These are phyloP conservation scores for Mormoops blainvillei DNA, from an alignment of 2,113 vertebrate genomes.

Conservation along the genomic window DNA sequence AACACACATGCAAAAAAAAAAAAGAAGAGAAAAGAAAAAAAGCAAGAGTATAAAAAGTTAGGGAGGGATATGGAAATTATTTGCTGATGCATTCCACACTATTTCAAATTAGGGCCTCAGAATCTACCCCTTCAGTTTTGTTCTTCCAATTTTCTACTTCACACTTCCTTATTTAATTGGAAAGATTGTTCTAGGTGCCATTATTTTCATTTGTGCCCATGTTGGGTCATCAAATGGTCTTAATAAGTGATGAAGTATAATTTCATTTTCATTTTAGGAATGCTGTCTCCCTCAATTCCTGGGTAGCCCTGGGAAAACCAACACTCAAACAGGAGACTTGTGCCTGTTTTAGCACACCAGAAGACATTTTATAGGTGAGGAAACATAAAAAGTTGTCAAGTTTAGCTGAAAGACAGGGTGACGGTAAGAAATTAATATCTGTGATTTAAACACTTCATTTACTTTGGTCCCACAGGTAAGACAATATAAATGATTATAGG, in stretches of 20 bases:
- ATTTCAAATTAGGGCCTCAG: neutral
- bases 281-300: neutral
- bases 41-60: neutral
- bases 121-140: neutral
- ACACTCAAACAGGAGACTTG: neutral
- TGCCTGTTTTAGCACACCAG: neutral
- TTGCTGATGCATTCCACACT: neutral
- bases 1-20: neutral
- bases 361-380: neutral
- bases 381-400: neutral
- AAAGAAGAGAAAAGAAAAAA: neutral
- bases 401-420: neutral
- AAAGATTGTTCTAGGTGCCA: neutral
- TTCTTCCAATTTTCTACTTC: neutral
- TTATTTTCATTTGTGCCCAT: neutral
- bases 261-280: neutral
- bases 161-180: neutral
- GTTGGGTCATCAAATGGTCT: neutral
- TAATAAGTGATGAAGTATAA: neutral
- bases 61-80: neutral
- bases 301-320: neutral
- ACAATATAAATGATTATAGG: neutral
- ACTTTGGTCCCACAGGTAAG: neutral
- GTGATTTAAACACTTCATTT: neutral
- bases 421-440: neutral